Conservation (phyloP, 2,797 vertebrate genomes). For the Heliangelus exortis region DNA sequence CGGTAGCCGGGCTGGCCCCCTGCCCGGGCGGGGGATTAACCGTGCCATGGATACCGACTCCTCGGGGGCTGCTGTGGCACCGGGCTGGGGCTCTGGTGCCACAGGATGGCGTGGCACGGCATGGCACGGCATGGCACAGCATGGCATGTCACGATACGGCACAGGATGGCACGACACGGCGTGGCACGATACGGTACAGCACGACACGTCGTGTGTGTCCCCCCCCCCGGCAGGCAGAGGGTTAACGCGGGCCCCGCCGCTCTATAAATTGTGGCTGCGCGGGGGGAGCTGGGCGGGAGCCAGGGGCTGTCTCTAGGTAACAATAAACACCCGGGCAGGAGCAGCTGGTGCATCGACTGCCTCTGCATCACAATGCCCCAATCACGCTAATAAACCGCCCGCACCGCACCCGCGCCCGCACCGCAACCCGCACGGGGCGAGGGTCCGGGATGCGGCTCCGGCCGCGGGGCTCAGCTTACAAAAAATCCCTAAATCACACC, state of each 20-base stretch:
- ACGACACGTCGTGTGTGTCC: no score
- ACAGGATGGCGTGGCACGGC: not conserved
- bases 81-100: not conserved
- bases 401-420: not conserved
- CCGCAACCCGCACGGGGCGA: no score
- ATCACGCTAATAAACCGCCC: conserved; percentile 79
- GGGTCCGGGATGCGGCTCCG: fast-evolving
- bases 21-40: not conserved
- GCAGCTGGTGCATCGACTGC: conserved; percentile 84
- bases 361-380: conserved; percentile 84
- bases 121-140: fast-evolving
- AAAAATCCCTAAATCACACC: no score
- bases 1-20: not conserved
- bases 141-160: fast-evolving
- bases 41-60: conserved; percentile 42
- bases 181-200: fast-evolving
- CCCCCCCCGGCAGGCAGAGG: conserved; percentile 58
- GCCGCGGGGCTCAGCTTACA: no score
- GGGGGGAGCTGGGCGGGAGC: conserved; percentile 79
- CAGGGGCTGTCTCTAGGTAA: conserved; percentile 86
- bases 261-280: conserved; percentile 80
- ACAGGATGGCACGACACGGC: fast-evolving
- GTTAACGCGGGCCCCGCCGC: conserved; percentile 74
- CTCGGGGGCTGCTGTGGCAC: not conserved
- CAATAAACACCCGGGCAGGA: conserved; percentile 83